Conservation (phyloP, 2,888 invertebrate genomes). For the Ethmia dodecea region DNA sequence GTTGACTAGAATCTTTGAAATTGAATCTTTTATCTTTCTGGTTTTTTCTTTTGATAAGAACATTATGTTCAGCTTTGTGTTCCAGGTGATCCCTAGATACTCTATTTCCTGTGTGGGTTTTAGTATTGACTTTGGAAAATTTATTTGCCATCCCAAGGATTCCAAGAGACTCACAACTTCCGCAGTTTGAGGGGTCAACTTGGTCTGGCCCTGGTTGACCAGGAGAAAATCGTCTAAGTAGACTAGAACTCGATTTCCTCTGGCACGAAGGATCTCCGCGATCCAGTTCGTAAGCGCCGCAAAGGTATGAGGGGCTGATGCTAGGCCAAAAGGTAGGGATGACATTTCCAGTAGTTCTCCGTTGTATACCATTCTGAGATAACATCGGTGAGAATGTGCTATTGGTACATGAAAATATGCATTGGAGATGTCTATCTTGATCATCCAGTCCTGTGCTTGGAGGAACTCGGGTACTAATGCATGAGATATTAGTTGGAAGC, state of each 20-base stretch:
- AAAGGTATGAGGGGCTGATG: slow-evolving; percentile 9
- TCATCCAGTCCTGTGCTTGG: no score
- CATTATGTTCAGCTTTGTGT: background rate
- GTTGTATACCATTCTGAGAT: slow-evolving; percentile 2
- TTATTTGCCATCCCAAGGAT: slow-evolving; percentile 1
- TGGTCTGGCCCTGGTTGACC: background rate
- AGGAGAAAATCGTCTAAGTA: slow-evolving; percentile 12
- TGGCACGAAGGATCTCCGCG: slow-evolving; percentile 3
- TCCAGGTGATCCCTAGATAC: background rate
- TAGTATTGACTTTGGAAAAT: background rate
- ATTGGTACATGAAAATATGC: slow-evolving; percentile 1
- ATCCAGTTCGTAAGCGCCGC: slow-evolving; percentile 9
- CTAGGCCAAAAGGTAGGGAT: slow-evolving; percentile 12
- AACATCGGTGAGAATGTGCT: background rate
- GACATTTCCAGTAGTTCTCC: slow-evolving; percentile 2
- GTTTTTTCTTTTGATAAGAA: background rate
- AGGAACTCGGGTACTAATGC: no score
- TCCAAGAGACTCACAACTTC: no score
- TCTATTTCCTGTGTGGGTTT: background rate
- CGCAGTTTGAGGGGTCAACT: background rate
- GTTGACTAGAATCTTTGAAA: slow-evolving; percentile 6
- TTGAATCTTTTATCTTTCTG: no score
- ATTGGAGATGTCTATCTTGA: no score
- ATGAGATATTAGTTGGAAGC: no score
- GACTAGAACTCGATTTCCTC: slow-evolving; percentile 6